Evolutionary conservation across 2,113 vertebrate species (phyloP).

Genomic region (Gavia stellata): DNA sequence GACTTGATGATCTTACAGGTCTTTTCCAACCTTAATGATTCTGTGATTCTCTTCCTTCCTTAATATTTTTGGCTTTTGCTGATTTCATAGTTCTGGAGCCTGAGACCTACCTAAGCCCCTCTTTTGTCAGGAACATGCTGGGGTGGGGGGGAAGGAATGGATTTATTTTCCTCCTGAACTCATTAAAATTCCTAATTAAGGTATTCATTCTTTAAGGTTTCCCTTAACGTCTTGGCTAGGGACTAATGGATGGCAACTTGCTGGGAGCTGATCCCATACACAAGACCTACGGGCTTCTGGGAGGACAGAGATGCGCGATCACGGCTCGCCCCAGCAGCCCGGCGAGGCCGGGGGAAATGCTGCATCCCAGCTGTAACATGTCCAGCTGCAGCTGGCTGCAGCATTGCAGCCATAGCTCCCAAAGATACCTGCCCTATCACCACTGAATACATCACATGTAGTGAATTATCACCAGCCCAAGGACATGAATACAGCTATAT

Average conservation of each 20-base stretch:
- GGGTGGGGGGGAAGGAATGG: neutral
- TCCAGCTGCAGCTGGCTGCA: neutral
- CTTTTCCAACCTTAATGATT: too few species aligned
- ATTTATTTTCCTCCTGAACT: neutral
- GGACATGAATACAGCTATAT: neutral
- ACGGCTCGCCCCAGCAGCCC: accelerated
- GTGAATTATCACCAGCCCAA: neutral
- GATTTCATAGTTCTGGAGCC: neutral
- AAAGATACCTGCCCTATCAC: neutral
- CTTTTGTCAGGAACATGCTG: neutral
- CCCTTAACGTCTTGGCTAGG: accelerated
- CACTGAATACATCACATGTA: accelerated
- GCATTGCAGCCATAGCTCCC: neutral
- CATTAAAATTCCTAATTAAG: neutral
- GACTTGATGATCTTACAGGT: too few species aligned
- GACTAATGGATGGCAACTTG: neutral
- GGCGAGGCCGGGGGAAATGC: accelerated
- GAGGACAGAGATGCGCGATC: accelerated
- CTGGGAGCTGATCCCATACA: neutral
- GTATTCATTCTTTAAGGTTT: neutral
- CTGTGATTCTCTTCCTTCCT: too few species aligned
- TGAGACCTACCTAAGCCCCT: neutral
- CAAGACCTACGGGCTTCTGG: accelerated
- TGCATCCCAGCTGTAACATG: accelerated
- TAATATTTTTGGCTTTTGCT: neutral